These are phyloP conservation scores for Dicranocentrus wangi DNA, from an alignment of 2,888 invertebrate genomes.

Conservation along the genomic window DNA sequence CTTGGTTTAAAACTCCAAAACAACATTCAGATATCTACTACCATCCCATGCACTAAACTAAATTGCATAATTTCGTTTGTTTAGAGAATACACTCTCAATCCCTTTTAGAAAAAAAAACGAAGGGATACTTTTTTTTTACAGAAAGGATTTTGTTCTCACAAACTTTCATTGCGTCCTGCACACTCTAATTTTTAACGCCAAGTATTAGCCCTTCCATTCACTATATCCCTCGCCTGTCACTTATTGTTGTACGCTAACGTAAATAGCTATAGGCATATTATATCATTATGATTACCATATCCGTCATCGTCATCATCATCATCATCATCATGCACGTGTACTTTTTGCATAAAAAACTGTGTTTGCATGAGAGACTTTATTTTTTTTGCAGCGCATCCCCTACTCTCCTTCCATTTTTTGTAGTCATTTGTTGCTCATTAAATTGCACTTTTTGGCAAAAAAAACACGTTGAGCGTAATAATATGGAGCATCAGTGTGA, in stretches of 20 bases:
- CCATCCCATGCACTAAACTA: slow-evolving; percentile 45
- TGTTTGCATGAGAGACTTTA: no score
- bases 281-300: background rate
- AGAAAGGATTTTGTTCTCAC: slow-evolving; percentile 15
- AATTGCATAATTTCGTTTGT: slow-evolving; percentile 38
- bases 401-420: no score
- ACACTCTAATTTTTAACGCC: no score
- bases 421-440: background rate
- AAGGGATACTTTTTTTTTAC: slow-evolving; percentile 22
- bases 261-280: background rate
- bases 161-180: background rate
- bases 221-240: background rate
- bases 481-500: background rate
- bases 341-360: no score
- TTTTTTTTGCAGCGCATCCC: no score
- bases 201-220: background rate
- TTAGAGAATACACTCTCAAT: background rate
- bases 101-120: slow-evolving; percentile 15
- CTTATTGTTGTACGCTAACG: background rate
- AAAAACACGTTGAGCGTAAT: slow-evolving; percentile 2
- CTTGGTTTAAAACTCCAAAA: slow-evolving; percentile 29
- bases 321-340: no score
- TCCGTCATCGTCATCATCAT: slow-evolving; percentile 10
- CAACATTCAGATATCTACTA: slow-evolving; percentile 9
- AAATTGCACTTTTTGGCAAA: background rate